Conservation (phyloP, 2,797 vertebrate genomes). For the Amblyraja radiata region DNA sequence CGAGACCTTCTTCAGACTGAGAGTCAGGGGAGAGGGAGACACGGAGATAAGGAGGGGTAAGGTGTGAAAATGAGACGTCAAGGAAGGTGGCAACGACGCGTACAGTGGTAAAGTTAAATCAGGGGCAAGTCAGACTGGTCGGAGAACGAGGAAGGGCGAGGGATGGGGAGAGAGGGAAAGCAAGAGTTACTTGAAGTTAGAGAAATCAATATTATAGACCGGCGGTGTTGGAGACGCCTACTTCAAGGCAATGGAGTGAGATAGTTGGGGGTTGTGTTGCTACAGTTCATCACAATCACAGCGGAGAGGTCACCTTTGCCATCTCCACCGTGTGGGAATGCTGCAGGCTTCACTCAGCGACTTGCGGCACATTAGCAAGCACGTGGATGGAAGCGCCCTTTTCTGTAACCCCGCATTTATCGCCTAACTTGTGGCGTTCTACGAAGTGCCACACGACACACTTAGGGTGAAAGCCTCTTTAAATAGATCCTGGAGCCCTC, state of each 20-base stretch:
- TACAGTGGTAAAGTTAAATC: too few species aligned
- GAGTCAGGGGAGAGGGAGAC: too few species aligned
- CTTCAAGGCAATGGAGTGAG: neutral
- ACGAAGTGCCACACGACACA: neutral
- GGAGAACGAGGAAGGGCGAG: too few species aligned
- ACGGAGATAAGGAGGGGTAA: too few species aligned
- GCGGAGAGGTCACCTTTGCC: neutral
- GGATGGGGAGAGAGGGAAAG: too few species aligned
- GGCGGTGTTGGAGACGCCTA: too few species aligned
- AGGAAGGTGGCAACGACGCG: too few species aligned
- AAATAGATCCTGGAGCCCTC: constrained; percentile 11
- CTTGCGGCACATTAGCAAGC: neutral
- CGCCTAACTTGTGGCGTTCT: neutral
- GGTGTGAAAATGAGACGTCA: too few species aligned
- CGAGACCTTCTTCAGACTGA: too few species aligned
- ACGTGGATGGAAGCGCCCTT: neutral
- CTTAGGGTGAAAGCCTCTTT: neutral
- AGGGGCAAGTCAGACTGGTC: too few species aligned
- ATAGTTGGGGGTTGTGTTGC: neutral
- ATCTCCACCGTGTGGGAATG: neutral
- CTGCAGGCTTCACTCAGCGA: neutral
- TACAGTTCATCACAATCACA: neutral
- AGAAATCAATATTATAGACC: too few species aligned
- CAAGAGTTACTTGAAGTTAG: too few species aligned
- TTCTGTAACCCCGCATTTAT: neutral